These are phyloP conservation scores for Noctua comes DNA, from an alignment of 2,888 invertebrate genomes.

Conservation along the genomic window DNA sequence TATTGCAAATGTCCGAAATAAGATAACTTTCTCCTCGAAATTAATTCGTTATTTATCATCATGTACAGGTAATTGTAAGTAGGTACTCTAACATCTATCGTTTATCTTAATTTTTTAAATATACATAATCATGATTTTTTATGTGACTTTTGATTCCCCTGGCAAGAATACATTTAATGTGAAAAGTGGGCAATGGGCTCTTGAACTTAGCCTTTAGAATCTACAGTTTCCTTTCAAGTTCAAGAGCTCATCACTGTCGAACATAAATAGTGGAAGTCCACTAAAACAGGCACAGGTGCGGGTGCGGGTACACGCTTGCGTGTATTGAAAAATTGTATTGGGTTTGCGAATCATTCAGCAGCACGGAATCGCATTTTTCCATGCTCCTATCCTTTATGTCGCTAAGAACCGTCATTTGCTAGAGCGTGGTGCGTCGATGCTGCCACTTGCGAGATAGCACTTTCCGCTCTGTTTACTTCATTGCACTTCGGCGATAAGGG, in stretches of 20 bases:
- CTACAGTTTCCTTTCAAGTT: background rate
- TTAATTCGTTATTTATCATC: conserved; percentile 85
- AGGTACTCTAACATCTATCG: conserved; percentile 82
- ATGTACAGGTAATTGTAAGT: conserved; percentile 89
- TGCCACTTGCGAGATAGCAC: too few relatives aligned
- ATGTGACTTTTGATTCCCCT: conserved; percentile 71
- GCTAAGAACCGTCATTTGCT: too few relatives aligned
- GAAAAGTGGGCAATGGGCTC: background rate
- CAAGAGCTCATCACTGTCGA: background rate
- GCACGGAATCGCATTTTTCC: too few relatives aligned
- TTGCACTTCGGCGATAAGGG: too few relatives aligned
- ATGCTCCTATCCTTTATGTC: too few relatives aligned
- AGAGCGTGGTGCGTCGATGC: too few relatives aligned
- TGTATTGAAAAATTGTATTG: too few relatives aligned
- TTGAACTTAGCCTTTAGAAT: background rate
- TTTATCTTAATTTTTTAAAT: conserved; percentile 89
- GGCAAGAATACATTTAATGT: background rate
- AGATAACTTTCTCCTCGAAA: conserved; percentile 77
- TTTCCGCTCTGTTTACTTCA: too few relatives aligned
- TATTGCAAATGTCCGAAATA: conserved; percentile 83
- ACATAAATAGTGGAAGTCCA: background rate
- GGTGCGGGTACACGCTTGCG: too few relatives aligned
- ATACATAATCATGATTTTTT: conserved; percentile 89
- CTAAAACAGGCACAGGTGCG: background rate
- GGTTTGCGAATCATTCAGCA: too few relatives aligned